Base-by-base conservation (phyloP, 2,797 vertebrate genomes). In the Chelmon rostratus region DNA sequence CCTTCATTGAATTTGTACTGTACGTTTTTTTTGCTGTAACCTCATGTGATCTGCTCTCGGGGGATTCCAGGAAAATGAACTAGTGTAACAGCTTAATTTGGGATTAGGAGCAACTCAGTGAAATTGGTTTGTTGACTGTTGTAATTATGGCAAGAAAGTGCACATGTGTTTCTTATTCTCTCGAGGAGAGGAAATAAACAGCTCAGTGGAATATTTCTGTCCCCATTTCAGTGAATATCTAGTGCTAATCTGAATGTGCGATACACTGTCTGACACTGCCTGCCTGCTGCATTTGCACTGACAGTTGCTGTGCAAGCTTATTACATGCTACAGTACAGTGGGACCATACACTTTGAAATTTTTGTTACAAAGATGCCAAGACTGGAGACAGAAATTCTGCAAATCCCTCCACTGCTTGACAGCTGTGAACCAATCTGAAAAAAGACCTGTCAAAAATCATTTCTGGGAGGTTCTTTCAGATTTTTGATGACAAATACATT, bases 251-350 rank as follows among this genome's bases (percentile, higher is more conserved):
- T 76, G 31, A 59, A 73, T 42, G 15, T 38, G 4, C 33, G 47
- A 54, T 31, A 40, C 33, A 15, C 19, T 35, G 33, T 25, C 44
- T 63, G 52, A 64, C 57, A 59, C 38, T 57, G 70, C 25, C 62
- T 64, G 63, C 0, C 21, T 28, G 61, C 1, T 4, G 6, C 15
- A 23, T 38, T 46, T 64, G 46, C 28, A 19, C 61, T 46, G 63
- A 54, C 2, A 23, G 84, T 75, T 84, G 70, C 53, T 62, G 76
- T 84, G 76, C 76, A 64, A 73, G 54, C 8, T 68, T 33, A 49
- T 44, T 53, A n/a, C 25, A 70, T 19, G 56, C 64, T 49, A 37
- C 33, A 72, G 37, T 65, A 53, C 6, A 62, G n/a, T 37, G 18
- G 23, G 68, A 40, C 37, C 42, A n/a, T 21, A 40, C 72, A 42